Evolutionary conservation across 2,113 vertebrate species (phyloP), one percentile per base, ranked within the genome.

Genomic region (Oreochromis tanganicae): DNA sequence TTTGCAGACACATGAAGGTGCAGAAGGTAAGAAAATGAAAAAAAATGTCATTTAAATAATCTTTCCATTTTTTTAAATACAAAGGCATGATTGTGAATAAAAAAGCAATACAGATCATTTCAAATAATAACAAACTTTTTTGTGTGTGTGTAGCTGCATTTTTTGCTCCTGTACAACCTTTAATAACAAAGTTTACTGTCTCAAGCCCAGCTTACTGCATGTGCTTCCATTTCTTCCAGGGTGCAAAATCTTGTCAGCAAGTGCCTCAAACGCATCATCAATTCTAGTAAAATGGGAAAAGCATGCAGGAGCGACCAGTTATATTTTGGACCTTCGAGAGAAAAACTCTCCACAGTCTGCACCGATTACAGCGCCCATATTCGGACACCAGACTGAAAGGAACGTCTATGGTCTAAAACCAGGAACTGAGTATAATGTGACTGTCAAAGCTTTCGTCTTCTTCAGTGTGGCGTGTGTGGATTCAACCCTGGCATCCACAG

Each of bases 251-350:
- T 75, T 87, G 63, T 94, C 94, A 32, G 92, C 93, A 80, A 81
- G 3, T 7, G 21, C 96, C 19, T 46, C 89, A 7, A 79, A 89
- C 1, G 50, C 95, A 3, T 93, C 95, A 21, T 93, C 95, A 0
- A 90, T 96, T 61, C 24, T 89, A 48, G 83, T 97, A 12, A 93
- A 91, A 89, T 97, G 96, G 96, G 83, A 80, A 29, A 46, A 50
- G 48, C 75, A 88, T 17, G 1, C 3, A 0, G 52, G 4, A 4
- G 93, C 93, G 10, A 94, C 96, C 48, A 92, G 88, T 85, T 96
- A 94, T 46, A 80, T 96, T 85, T 87, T 97, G 90, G 96, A 97
- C 81, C 48, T 96, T 27, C 93, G 96, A 84, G 87, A 94, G 63
- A 94, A 75, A 88, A 95, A 95, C 83, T 82, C 54, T 19, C 78